A percentile compares a stretch with the other conserved stretches of the same genome.
Conservation (phyloP, 2,113 vertebrate species). For the Crotalus viridis region DNA sequence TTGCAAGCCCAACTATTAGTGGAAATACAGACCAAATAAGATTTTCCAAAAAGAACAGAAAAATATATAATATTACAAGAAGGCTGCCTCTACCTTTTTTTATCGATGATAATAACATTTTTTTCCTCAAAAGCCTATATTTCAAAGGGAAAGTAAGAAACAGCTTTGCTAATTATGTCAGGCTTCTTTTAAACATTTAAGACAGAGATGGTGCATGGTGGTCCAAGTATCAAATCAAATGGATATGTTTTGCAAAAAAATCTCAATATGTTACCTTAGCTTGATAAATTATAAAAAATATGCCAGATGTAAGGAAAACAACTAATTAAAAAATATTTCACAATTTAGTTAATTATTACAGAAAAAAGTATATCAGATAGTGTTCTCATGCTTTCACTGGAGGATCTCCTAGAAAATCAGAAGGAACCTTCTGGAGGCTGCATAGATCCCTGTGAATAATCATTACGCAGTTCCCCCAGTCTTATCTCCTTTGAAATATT, state of each 20-base stretch:
- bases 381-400: background rate
- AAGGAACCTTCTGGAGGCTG: background rate
- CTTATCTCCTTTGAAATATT: background rate
- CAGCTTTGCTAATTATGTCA: background rate
- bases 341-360: background rate
- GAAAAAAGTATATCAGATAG: background rate
- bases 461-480: background rate
- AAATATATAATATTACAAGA: constrained; percentile 27
- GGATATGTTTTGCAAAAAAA: background rate
- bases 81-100: background rate
- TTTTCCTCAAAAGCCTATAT: constrained; percentile 13
- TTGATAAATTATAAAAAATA: background rate
- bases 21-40: background rate
- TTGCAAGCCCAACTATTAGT: background rate
- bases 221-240: background rate
- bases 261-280: background rate
- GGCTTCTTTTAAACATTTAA: background rate
- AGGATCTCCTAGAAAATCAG: background rate
- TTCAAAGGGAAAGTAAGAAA: background rate
- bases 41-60: constrained; percentile 35
- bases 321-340: background rate
- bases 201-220: background rate
- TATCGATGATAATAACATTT: constrained; percentile 1
- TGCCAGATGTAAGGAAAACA: background rate
- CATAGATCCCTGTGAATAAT: background rate